Evolutionary conservation across 2,888 invertebrate genomes (phyloP), one percentile per base, ranked within the genome.

Genomic region (Yponomeuta plumbellus): DNA sequence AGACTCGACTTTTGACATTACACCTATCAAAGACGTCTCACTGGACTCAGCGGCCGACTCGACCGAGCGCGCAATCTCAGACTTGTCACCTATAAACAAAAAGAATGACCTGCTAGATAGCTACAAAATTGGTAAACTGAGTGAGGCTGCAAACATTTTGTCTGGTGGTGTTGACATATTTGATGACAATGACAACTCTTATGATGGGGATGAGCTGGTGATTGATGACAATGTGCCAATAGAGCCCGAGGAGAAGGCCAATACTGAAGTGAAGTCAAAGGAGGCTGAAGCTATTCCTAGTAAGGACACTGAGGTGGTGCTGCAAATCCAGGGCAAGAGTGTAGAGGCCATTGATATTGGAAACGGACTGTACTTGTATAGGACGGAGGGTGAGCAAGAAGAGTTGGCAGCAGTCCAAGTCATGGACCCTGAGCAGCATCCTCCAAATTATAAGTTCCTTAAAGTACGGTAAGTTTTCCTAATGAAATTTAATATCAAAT

Each of bases 131-230:
- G 87, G 86, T 64, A 84, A 84, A 74, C 88, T 87, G 71, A 91
- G 91, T 69, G 90, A 91, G 69, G 89, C 91, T 5, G 88, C 88
- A 23, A 91, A 90, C 70, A 91, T 92, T 67, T 71, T 92, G 21
- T 91, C 90, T 1, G 91, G 92, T 13, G 91, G 90, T 69, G 91
- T 91, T 20, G 82, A 88, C 67, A 91, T 92, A 66, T 92, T 92
- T 76, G 91, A 92, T 71, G 90, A 91, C 68, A 90, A 88, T 79
- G 91, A 91, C n/a, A 91, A 88, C 72, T 92, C 92, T 8, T 88
- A 85, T 74, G 92, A 92, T 72, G 92, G 88, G 0, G 79, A 89
- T 73, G 91, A 91, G 69, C 79, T 92, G 21, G 88, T 92, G 22
- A 92, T 92, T 67, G 92, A 92, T 78, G 91, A 91, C 69, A 88